phyloP scores from a whole-genome alignment of 2,888 invertebrate species.

The Hedya salicella region DNA sequence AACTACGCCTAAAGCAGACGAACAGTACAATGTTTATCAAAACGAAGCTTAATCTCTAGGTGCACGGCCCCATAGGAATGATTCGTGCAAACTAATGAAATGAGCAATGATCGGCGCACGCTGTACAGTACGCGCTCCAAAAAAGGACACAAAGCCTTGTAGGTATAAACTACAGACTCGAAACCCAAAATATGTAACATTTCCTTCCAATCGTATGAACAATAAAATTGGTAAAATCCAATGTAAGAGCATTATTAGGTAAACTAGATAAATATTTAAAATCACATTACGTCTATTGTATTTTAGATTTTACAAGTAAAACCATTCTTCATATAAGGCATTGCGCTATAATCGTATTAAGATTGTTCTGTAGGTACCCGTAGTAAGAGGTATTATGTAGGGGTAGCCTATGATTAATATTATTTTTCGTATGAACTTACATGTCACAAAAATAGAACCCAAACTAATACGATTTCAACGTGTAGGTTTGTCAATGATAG shows the following conservation, averaged over 20 bases:
- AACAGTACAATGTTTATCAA: constrained; percentile 35
- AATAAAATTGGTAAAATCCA: constrained; percentile 29
- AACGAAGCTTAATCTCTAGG: constrained; percentile 55
- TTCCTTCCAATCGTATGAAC: constrained; percentile 15
- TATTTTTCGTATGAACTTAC: no score
- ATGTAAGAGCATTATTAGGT: constrained; percentile 17
- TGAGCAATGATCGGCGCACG: constrained; percentile 60
- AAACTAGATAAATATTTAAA: constrained; percentile 22
- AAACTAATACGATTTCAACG: no score
- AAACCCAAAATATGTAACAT: constrained; percentile 27
- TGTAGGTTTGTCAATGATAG: no score
- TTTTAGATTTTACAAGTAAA: neutral
- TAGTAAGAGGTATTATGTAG: no score
- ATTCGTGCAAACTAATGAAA: constrained; percentile 87
- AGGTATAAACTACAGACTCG: constrained; percentile 33
- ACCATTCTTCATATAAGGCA: neutral
- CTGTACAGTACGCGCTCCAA: no score
- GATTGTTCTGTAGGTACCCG: neutral
- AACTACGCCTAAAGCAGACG: constrained; percentile 18
- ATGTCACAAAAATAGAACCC: no score
- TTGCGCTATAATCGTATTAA: neutral
- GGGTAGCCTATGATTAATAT: no score
- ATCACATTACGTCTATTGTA: constrained; percentile 35
- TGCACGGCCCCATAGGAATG: constrained; percentile 82
- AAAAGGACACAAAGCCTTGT: constrained; percentile 25